Conservation (phyloP, 2,113 vertebrate species). For the Ceratotherium simum region DNA sequence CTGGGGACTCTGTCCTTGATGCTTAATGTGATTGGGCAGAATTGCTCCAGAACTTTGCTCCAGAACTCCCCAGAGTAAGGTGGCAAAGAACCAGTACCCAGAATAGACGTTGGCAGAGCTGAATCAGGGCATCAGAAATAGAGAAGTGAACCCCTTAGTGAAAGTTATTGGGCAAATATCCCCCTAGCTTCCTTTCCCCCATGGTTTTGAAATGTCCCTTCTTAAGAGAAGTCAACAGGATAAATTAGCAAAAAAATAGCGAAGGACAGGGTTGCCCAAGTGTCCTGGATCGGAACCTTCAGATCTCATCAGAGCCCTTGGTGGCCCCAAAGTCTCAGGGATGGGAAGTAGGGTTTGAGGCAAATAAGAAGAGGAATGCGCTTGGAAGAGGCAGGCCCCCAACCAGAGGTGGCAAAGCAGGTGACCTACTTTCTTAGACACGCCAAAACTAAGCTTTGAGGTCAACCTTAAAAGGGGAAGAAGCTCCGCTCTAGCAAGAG, state of each 20-base stretch:
- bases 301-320: background rate
- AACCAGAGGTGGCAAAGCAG: background rate
- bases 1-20: background rate
- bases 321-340: background rate
- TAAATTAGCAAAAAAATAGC: background rate
- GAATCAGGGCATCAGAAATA: conserved; percentile 8
- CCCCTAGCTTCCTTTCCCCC: background rate
- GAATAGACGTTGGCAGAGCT: background rate
- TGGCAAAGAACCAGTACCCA: background rate
- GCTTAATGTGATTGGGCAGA: background rate
- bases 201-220: background rate
- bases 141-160: background rate
- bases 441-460: background rate
- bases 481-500: background rate
- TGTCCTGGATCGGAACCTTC: background rate
- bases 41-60: background rate
- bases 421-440: background rate
- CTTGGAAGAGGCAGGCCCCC: background rate
- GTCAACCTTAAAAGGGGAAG: background rate
- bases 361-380: background rate
- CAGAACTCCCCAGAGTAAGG: background rate
- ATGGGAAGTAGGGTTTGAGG: background rate
- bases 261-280: background rate
- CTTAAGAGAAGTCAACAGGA: background rate
- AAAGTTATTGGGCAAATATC: conserved; percentile 17